Evolutionary conservation across 2,797 vertebrate species (phyloP).

Genomic region (Amniataba percoides): DNA sequence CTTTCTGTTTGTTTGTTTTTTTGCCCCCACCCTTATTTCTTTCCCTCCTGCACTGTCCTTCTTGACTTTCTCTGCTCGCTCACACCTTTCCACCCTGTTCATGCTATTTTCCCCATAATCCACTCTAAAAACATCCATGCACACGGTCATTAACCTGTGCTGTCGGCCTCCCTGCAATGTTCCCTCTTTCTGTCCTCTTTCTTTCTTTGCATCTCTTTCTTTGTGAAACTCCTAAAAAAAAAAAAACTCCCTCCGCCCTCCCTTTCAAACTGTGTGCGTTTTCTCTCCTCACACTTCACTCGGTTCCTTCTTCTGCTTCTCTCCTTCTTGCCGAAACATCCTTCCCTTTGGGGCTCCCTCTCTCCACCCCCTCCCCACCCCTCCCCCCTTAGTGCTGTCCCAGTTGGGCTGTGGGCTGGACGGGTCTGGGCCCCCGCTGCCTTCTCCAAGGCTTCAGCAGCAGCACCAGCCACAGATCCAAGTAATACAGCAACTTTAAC

Average conservation of each 20-base stretch:
- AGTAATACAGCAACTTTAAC: conserved; percentile 97
- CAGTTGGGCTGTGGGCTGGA: conserved; percentile 98
- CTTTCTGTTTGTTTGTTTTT: conserved; percentile 36
- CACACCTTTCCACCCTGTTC: conserved; percentile 17
- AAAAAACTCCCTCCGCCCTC: background rate
- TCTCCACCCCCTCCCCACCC: conserved; percentile 48
- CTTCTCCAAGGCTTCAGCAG: conserved; percentile 96
- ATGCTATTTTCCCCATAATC: conserved; percentile 61
- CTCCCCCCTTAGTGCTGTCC: conserved; percentile 93
- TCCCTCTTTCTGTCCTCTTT: conserved; percentile 52
- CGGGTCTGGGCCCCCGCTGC: conserved; percentile 94
- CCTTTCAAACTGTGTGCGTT: conserved; percentile 69
- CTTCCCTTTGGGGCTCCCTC: conserved; percentile 67
- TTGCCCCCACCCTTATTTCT: conserved; percentile 49
- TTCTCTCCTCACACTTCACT: conserved; percentile 51
- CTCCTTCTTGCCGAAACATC: conserved; percentile 69
- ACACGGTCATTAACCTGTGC: conserved; percentile 63
- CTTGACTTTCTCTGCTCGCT: conserved; percentile 25
- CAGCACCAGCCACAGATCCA: conserved; percentile 97
- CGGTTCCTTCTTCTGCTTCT: conserved; percentile 52
- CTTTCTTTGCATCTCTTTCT: conserved; percentile 72
- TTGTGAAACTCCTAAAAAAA: background rate
- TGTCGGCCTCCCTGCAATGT: conserved; percentile 44
- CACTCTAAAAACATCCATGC: conserved; percentile 34
- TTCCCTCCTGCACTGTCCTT: conserved; percentile 28